Base-by-base conservation (phyloP, 2,888 invertebrate genomes). In the Gortyna flavago region DNA sequence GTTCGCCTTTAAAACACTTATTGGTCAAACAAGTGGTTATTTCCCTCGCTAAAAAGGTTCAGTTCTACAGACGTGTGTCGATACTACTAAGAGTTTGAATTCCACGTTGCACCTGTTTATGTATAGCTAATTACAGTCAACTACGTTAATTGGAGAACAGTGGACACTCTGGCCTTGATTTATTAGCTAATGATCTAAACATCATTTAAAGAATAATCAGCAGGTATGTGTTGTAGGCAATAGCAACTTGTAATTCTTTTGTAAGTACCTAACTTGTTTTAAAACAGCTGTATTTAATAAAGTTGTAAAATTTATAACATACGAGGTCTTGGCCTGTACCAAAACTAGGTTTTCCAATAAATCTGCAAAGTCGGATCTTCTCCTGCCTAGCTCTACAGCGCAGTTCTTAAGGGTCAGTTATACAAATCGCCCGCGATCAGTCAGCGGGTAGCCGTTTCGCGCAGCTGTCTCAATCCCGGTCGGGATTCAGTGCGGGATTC, bases 381-480 rank as follows among this genome's bases (percentile, higher is more conserved):
- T 11, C 25, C 67, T 83, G n/a, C 68, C 16, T 68, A 74, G 18
- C 51, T 78, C 89, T 88, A 57, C 35, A 7, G 5, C 68, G 71
- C 62, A 84, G 54, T 81, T 88, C 90, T 89, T 89, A 87, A 84
- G 88, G 93, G 92, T 90, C 92, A 90, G 89, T 88, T 72, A 87
- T 84, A 93, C 91, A 91, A 92, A 93, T 92, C 87, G 78, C 83
- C 74, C 66, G 84, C 88, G 86, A 90, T 92, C 90, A 89, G 74
- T 89, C 87, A 85, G 72, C 44, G 84, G 67, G 72, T 71, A 79
- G 73, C 88, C 89, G 85, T 92, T 89, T 89, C 82, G 75, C 79
- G 84, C 93, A 92, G 91, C 92, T 92, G 90, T 88, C 86, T 83
- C 83, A 66, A 73, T 72, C 67, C 75, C 72, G 68, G 65, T 41